Conservation (phyloP, 2,888 invertebrate species). For the Ophonus ardosiacus region DNA sequence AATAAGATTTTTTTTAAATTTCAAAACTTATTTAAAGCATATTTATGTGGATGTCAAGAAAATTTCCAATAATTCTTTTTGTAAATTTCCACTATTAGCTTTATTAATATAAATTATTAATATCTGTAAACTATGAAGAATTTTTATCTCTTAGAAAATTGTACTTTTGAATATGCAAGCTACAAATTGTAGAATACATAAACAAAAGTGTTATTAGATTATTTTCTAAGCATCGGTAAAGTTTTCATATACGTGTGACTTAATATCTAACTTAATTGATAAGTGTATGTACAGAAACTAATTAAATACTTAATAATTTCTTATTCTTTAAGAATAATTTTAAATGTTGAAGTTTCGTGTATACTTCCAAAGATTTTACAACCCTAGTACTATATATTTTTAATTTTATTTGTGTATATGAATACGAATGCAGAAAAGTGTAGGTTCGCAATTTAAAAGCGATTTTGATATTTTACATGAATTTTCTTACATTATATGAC, state of each 20-base stretch:
- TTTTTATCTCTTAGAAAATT: too few species aligned
- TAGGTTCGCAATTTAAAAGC: not conserved
- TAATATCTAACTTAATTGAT: constrained; percentile 25
- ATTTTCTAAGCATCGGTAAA: constrained; percentile 3
- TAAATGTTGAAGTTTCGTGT: constrained; percentile 4
- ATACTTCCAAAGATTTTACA: constrained; percentile 48
- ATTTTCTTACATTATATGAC: constrained; percentile 5
- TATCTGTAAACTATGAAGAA: too few species aligned
- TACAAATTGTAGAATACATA: not conserved
- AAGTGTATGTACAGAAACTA: constrained; percentile 31
- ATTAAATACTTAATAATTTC: constrained; percentile 4
- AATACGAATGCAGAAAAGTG: not conserved
- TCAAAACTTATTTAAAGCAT: too few species aligned
- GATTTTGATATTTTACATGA: not conserved
- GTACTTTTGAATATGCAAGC: too few species aligned
- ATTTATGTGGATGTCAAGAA: too few species aligned
- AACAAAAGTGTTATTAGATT: not conserved
- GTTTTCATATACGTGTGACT: not conserved
- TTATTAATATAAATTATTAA: too few species aligned
- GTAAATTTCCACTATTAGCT: too few species aligned
- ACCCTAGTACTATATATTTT: constrained; percentile 7
- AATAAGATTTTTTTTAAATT: too few species aligned
- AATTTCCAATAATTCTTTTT: too few species aligned
- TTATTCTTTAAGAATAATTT: constrained; percentile 24
- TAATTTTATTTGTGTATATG: constrained; percentile 5